A percentile compares a stretch with the other conserved stretches of the same genome.
These are phyloP conservation scores for Archips xylosteana DNA, from an alignment of 2,888 invertebrate species.

Conservation along the genomic window DNA sequence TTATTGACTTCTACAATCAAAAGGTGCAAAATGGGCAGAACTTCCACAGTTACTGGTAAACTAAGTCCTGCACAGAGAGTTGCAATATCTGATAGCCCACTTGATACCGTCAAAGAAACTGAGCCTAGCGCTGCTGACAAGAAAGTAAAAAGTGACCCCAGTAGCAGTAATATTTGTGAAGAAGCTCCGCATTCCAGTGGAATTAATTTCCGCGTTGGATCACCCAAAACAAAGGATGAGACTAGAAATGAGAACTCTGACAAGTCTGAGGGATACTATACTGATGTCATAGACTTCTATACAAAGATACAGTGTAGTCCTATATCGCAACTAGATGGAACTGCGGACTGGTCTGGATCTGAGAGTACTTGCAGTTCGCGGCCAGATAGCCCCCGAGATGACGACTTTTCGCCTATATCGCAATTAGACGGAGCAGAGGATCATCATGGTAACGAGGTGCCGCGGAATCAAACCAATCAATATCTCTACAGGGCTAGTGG, in stretches of 20 bases:
- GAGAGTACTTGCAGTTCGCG: constrained; percentile 80
- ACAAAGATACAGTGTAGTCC: constrained; percentile 84
- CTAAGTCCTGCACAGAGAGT: constrained; percentile 74
- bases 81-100: constrained; percentile 61
- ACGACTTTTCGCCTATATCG: constrained; percentile 82
- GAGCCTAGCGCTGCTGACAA: constrained; percentile 64
- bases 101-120: constrained; percentile 72
- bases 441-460: constrained; percentile 74
- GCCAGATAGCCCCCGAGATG: constrained; percentile 74
- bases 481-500: constrained; percentile 80
- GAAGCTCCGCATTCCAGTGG: constrained; percentile 79
- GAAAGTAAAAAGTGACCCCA: constrained; percentile 68
- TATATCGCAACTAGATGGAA: constrained; percentile 89
- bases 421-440: constrained; percentile 90
- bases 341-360: constrained; percentile 88
- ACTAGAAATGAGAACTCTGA: constrained; percentile 64
- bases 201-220: constrained; percentile 72
- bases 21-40: constrained; percentile 87
- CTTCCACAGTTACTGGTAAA: constrained; percentile 76
- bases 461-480: constrained; percentile 72
- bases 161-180: constrained; percentile 62
- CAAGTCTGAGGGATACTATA: constrained; percentile 76
- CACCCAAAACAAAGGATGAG: constrained; percentile 76
- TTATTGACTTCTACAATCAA: constrained; percentile 87
- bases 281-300: constrained; percentile 83